Evolutionary conservation across 2,113 vertebrate species (phyloP), one percentile per base, ranked within the genome.

Genomic region (Odontesthes bonariensis): DNA sequence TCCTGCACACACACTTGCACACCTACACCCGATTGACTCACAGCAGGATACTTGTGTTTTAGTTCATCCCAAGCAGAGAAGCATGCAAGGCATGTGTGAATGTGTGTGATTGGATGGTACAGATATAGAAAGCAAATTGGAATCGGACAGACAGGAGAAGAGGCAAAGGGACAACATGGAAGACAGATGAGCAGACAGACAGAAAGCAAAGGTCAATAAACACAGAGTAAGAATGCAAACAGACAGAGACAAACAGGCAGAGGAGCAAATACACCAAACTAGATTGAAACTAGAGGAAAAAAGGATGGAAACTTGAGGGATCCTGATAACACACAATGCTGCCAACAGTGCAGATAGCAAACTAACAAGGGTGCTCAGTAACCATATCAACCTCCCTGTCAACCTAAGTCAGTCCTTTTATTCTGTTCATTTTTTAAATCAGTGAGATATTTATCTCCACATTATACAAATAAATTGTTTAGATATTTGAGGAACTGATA

Each of bases 191-290:
- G 77, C 80, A 78, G 79, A 78, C 60, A 75, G 82, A 83, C 70
- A 20, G 59, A 77, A 85, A 88, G 81, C 73, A 75, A 90, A 86
- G 87, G 87, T 92, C 88, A 88, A 88, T 65, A 86, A 76, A 84
- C 88, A 80, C 49, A 69, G 73, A 81, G 82, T 55, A 80, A 75
- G 71, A 84, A 85, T 40, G 79, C 77, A 91, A 89, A 89, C 85
- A 87, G 78, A 84, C n/a, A 19, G 73, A 84, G 79, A 88, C 85
- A 83, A 86, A 87, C 77, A 83, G 82, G 69, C 61, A 40, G 55
- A 72, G 52, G 64, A 75, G 78, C 62, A 87, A 84, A 85, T 64
- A 79, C 38, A 35, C 44, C 64, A 23, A 75, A 79, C 70, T 68
- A 70, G 63, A 78, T 51, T 70, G 73, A 76, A 73, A 79, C 27